Base-by-base conservation (phyloP, 2,797 vertebrate genomes). In the Tamandua tetradactyla region DNA sequence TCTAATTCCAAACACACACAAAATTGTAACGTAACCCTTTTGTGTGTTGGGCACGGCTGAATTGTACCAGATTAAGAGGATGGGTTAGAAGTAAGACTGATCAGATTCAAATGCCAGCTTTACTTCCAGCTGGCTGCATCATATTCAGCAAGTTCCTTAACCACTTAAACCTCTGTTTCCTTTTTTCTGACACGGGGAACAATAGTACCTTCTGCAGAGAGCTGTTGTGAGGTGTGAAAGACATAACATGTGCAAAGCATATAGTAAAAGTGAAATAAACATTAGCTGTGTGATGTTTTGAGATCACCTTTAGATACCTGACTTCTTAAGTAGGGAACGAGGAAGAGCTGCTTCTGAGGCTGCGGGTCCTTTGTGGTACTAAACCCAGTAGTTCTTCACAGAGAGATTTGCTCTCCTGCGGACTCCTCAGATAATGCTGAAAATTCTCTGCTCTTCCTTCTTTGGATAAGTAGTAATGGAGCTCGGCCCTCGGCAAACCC, bases 1-100 rank as follows among this genome's bases (percentile, higher is more conserved):
- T 89, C 59, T 11, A 59, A 32, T 75, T 75, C 57, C 74, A 92
- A 95, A 76, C n/a, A 91, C 92, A 83, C 11, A 49, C 23, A 7
- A 64, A 68, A 89, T 30, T 35, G 64, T 42, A 90, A 37, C n/a
- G 35, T 27, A 47, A 40, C 61, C 32, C 52, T 74, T 93, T 88
- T 49, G 10, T 40, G 78, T 42, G 7, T 4, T 42, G 82, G 61
- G 37, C n/a, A 59, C n/a, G n/a, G n/a, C n/a, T n/a, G n/a, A n/a
- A n/a, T 52, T 76, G 49, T 72, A n/a, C 66, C 82, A 72, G 49
- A 18, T 85, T 81, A 69, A 87, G n/a, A 95, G 49, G 10, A 27
- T 30, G 76, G 25, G 22, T 61, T 30, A 17, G 49, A 82, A 79
- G 23, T 15, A 61, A 71, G 42, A n/a, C 2, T 20, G 10, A 25